Evolutionary conservation across 2,888 invertebrate species (phyloP).

Genomic region (Agonopterix alstromeriana): DNA sequence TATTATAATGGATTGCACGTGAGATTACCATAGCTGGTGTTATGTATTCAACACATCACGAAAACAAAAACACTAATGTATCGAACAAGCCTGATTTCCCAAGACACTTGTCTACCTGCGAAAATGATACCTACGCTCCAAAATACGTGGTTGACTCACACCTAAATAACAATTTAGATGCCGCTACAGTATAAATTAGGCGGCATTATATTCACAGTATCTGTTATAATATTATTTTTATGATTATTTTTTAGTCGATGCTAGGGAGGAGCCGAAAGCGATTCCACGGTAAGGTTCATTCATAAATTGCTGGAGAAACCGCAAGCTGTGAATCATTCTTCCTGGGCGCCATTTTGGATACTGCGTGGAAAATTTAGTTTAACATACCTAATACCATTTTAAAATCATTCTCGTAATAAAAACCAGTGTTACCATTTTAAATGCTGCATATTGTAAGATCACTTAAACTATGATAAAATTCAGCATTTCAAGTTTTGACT

Average conservation of each 20-base stretch:
- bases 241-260: constrained; percentile 37
- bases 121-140: constrained; percentile 39
- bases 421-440: too few relatives aligned
- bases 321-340: constrained; percentile 42
- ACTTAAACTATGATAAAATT: too few relatives aligned
- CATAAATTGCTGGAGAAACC: constrained; percentile 44
- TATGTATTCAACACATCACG: constrained; percentile 3
- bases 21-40: not conserved
- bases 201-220: constrained; percentile 22
- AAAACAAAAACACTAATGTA: constrained; percentile 39
- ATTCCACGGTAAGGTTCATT: constrained; percentile 31
- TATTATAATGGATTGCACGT: too few relatives aligned
- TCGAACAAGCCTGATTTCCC: constrained; percentile 37
- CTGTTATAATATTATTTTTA: not conserved
- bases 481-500: too few relatives aligned
- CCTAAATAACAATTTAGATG: constrained; percentile 32
- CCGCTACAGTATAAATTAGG: constrained; percentile 46
- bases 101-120: constrained; percentile 39
- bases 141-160: constrained; percentile 41
- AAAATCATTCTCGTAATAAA: too few relatives aligned
- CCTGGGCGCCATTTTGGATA: constrained; percentile 24
- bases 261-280: constrained; percentile 36
- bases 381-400: too few relatives aligned
- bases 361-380: too few relatives aligned
- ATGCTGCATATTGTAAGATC: too few relatives aligned